Percentiles rank a stretch among this genome's conserved stretches.
phyloP scores from a whole-genome alignment of 2,888 invertebrate genomes.

The Himalopsyche anomala region DNA sequence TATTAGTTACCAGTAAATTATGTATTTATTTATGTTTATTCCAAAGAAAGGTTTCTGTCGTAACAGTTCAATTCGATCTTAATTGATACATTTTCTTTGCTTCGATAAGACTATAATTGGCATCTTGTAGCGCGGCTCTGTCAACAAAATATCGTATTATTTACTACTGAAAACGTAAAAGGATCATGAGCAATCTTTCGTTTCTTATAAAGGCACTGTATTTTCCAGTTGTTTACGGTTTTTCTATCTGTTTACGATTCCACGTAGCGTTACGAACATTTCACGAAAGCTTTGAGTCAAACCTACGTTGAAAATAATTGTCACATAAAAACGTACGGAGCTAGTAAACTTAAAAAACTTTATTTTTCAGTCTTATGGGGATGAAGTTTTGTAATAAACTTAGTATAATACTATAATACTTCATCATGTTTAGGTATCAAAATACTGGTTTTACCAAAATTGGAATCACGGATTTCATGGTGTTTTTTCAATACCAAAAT shows the following conservation, averaged over 20 bases:
- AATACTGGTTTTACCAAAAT: no score
- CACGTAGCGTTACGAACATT: not conserved
- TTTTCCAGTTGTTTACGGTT: not conserved
- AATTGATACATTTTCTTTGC: no score
- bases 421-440: no score
- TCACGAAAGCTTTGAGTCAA: not conserved
- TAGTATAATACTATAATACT: no score
- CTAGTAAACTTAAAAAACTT: not conserved
- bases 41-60: no score
- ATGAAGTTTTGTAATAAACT: no score
- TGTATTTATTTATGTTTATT: no score
- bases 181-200: not conserved
- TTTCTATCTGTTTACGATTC: constrained; percentile 1
- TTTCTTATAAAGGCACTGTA: not conserved
- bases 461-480: no score
- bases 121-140: not conserved
- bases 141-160: not conserved
- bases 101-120: no score
- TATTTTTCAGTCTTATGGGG: not conserved
- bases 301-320: constrained; percentile 15
- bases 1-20: no score
- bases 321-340: not conserved
- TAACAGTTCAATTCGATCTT: no score
- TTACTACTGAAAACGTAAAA: not conserved
- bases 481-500: no score